Conservation (phyloP, 2,888 invertebrate species). For the Osedax frankpressi region DNA sequence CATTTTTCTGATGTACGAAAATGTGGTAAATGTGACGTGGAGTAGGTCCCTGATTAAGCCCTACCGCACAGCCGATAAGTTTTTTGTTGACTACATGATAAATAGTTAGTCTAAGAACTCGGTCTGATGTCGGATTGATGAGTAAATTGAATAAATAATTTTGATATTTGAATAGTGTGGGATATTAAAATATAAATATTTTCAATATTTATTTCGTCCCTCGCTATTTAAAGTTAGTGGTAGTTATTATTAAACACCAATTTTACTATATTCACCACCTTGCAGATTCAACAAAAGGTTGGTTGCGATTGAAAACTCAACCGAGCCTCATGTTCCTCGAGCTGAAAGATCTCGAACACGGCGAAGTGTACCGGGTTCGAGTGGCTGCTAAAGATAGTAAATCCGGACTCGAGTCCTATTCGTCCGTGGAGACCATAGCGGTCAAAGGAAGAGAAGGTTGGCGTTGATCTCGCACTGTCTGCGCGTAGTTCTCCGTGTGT, state of each 20-base stretch:
- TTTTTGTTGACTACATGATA: background rate
- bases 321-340: background rate
- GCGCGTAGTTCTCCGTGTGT: too few relatives aligned
- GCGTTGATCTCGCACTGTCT: too few relatives aligned
- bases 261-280: too few relatives aligned
- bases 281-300: background rate
- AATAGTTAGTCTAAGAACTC: background rate
- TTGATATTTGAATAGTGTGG: too few relatives aligned
- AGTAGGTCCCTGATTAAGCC: background rate
- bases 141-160: too few relatives aligned
- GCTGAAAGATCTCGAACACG: background rate
- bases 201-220: too few relatives aligned
- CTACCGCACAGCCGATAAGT: background rate
- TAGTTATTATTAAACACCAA: too few relatives aligned
- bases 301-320: background rate
- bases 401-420: background rate
- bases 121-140: too few relatives aligned
- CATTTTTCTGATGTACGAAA: background rate
- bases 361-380: background rate
- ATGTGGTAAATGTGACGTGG: background rate
- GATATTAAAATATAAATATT: too few relatives aligned
- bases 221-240: too few relatives aligned
- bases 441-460: background rate
- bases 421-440: background rate
- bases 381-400: background rate